Percentiles rank a stretch among this genome's conserved stretches.
Conservation (phyloP, 1,140 invertebrate genomes). For the Drosophila pruinosa region DNA sequence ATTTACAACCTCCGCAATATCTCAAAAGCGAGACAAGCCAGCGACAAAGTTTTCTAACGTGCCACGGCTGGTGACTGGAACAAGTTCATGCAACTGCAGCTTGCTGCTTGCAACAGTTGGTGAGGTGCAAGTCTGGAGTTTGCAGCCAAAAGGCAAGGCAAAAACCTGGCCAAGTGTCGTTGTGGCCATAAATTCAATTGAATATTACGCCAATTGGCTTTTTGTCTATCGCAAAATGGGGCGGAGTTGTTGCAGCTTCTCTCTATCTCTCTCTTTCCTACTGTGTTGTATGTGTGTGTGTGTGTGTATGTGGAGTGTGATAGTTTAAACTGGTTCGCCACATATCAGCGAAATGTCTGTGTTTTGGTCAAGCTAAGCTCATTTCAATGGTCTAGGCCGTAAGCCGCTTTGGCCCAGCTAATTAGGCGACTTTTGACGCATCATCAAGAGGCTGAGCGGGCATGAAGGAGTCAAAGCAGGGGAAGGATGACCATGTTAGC, state of each 20-base stretch:
- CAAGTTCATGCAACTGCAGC: conserved; percentile 74
- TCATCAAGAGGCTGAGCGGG: conserved; percentile 10
- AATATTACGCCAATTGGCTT: conserved; percentile 82
- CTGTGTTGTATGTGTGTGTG: too few species aligned
- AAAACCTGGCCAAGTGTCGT: conserved; percentile 70
- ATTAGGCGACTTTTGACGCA: conserved; percentile 71
- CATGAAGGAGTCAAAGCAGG: neutral
- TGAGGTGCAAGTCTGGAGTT: conserved; percentile 46
- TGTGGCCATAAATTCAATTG: conserved; percentile 82
- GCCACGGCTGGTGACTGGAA: conserved; percentile 42
- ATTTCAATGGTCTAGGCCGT: conserved; percentile 55
- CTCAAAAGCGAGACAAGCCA: conserved; percentile 65
- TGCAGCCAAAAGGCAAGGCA: conserved; percentile 23
- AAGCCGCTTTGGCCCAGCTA: conserved; percentile 75
- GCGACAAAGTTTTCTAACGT: conserved; percentile 66
- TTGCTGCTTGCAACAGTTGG: conserved; percentile 22
- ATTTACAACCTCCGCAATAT: conserved; percentile 81
- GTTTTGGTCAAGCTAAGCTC: conserved; percentile 50
- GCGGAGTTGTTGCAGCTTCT: conserved; percentile 45
- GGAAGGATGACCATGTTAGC: conserved; percentile 26
- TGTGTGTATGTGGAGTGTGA: too few species aligned
- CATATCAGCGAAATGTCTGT: conserved; percentile 17
- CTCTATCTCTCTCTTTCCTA: conserved; percentile 8
- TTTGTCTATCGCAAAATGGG: conserved; percentile 74
- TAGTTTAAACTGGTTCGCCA: conserved; percentile 35